Evolutionary conservation across 2,888 invertebrate species (phyloP).

Genomic region (Drosophila incognita): DNA sequence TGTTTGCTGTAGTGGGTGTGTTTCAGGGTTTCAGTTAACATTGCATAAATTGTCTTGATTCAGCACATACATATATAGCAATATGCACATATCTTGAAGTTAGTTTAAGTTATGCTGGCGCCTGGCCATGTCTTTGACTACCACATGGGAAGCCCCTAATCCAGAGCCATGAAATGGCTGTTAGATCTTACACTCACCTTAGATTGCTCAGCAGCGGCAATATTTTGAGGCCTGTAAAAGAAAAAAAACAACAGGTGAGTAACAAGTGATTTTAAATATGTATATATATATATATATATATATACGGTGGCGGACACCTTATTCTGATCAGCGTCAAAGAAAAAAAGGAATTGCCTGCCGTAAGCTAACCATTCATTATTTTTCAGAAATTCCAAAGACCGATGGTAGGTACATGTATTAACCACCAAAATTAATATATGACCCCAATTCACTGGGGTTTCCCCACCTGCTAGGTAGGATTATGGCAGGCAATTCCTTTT

Average conservation of each 20-base stretch:
- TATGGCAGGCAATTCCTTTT: too few relatives aligned
- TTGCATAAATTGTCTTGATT: slow-evolving; percentile 54
- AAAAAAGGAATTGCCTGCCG: too few relatives aligned
- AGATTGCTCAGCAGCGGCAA: slow-evolving; percentile 93
- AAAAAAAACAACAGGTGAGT: slow-evolving; percentile 45
- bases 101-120: slow-evolving; percentile 10
- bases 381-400: too few relatives aligned
- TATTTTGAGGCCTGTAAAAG: slow-evolving; percentile 93
- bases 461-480: too few relatives aligned
- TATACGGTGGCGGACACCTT: too few relatives aligned
- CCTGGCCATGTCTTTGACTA: slow-evolving; percentile 18
- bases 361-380: too few relatives aligned
- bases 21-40: slow-evolving; percentile 67
- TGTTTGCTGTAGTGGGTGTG: slow-evolving; percentile 62
- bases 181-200: slow-evolving; percentile 87
- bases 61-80: slow-evolving; percentile 7
- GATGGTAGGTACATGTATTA: too few relatives aligned
- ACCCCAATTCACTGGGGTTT: too few relatives aligned
- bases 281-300: background rate
- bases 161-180: background rate
- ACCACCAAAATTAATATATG: too few relatives aligned
- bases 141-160: background rate
- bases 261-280: slow-evolving; percentile 24
- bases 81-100: slow-evolving; percentile 32
- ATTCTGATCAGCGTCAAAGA: too few relatives aligned